phyloP scores from a whole-genome alignment of 1,140 invertebrate genomes.

The Caenorhabditis briggsae region DNA sequence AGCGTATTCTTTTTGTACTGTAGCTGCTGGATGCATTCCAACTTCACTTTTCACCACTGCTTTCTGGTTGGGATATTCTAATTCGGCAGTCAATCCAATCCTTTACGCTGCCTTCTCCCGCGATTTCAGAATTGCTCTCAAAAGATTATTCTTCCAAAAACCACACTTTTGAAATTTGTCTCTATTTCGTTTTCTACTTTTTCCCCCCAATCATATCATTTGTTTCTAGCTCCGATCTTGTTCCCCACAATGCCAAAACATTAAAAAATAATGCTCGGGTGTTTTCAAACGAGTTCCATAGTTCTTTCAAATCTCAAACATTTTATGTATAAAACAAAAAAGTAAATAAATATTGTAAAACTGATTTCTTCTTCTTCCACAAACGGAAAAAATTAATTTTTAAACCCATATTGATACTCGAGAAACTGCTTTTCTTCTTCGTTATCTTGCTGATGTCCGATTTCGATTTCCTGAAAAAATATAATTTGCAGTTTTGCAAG shows the following conservation, averaged over 20 bases:
- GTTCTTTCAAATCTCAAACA: slow-evolving; percentile 46
- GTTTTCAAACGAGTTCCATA: slow-evolving; percentile 26
- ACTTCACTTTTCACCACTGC: slow-evolving; percentile 72
- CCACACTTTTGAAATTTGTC: slow-evolving; percentile 10
- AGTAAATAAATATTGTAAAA: background rate
- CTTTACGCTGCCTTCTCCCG: slow-evolving; percentile 90
- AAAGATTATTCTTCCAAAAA: slow-evolving; percentile 45
- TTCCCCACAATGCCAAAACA: slow-evolving; percentile 6
- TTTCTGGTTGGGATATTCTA: slow-evolving; percentile 91
- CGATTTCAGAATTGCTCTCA: slow-evolving; percentile 41
- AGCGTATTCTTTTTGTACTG: slow-evolving; percentile 65
- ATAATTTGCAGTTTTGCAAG: slow-evolving; percentile 12
- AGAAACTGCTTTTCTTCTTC: slow-evolving; percentile 67
- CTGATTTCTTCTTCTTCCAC: background rate
- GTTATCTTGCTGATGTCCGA: slow-evolving; percentile 65
- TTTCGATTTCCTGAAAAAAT: slow-evolving; percentile 67
- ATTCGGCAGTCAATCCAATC: slow-evolving; percentile 89
- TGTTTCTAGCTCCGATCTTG: background rate
- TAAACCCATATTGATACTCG: slow-evolving; percentile 69
- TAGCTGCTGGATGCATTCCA: slow-evolving; percentile 69
- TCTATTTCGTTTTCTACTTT: background rate
- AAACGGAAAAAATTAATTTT: slow-evolving; percentile 17
- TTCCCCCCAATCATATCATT: background rate
- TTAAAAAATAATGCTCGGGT: background rate
- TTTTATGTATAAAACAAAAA: background rate